Evolutionary conservation across 2,797 vertebrate genomes (phyloP).

Genomic region (Crocodylus rhombifer): DNA sequence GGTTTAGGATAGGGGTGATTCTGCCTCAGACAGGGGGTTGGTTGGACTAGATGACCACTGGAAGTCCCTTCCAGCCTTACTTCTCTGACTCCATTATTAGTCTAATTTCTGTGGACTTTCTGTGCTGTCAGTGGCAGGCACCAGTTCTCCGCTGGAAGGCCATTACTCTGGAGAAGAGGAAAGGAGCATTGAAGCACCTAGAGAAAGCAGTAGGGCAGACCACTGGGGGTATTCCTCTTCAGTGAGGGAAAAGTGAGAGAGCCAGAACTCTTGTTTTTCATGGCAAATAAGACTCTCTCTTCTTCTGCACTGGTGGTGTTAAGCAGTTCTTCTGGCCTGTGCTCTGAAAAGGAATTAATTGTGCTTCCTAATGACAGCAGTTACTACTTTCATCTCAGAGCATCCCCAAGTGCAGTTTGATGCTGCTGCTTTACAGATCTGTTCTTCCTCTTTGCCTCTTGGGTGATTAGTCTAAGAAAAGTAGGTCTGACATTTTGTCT

Average conservation of each 20-base stretch:
- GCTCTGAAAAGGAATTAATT: background rate
- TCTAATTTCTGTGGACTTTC: background rate
- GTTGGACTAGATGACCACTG: too few relatives aligned
- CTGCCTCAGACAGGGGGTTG: too few relatives aligned
- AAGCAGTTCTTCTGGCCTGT: background rate
- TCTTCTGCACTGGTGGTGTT: background rate
- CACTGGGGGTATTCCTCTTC: background rate
- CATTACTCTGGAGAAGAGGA: background rate
- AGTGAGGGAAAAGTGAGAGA: background rate
- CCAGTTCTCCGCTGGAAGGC: background rate
- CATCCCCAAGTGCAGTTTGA: background rate
- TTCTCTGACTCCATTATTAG: too few relatives aligned
- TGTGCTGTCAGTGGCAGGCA: background rate
- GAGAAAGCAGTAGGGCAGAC: background rate
- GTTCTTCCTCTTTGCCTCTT: background rate
- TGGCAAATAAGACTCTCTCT: background rate
- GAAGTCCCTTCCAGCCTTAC: too few relatives aligned
- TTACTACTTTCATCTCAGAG: background rate
- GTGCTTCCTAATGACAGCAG: constrained; percentile 33
- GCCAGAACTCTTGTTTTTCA: rapidly evolving
- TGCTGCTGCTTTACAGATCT: background rate
- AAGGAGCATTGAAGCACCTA: rapidly evolving
- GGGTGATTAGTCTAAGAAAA: background rate
- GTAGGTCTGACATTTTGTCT: constrained; percentile 12
- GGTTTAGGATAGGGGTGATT: too few relatives aligned